A percentile compares a stretch with the other conserved stretches of the same genome.
These are phyloP conservation scores for Natator depressus DNA, from an alignment of 2,113 vertebrate species.

Conservation along the genomic window DNA sequence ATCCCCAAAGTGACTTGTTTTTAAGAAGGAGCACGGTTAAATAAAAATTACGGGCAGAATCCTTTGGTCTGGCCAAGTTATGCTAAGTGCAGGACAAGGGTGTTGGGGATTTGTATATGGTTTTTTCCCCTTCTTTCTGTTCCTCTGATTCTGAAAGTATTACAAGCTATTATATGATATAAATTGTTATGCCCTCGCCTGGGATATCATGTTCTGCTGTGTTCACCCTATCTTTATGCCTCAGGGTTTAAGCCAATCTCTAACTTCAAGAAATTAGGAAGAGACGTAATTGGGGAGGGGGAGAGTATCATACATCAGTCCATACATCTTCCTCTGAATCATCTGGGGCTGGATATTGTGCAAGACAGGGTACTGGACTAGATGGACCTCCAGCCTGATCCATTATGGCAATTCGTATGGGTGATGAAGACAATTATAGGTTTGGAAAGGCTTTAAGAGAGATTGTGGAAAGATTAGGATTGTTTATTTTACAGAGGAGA, in stretches of 20 bases:
- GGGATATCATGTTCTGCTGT: background rate
- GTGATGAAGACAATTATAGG: background rate
- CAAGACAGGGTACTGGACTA: background rate
- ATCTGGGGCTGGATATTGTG: background rate
- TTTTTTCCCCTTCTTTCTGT: background rate
- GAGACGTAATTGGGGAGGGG: background rate
- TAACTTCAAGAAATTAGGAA: background rate
- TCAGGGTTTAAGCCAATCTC: background rate
- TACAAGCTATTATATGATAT: accelerated
- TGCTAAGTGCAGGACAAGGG: background rate
- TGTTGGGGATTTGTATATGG: background rate
- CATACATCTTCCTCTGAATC: background rate
- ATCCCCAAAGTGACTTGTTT: background rate
- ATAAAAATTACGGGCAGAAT: background rate
- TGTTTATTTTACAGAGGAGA: background rate
- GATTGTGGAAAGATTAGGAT: background rate
- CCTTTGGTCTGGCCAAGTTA: accelerated
- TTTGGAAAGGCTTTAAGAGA: background rate
- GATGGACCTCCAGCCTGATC: background rate
- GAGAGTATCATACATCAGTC: background rate
- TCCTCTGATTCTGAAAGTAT: background rate
- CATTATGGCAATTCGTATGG: background rate
- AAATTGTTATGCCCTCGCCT: background rate
- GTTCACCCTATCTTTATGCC: background rate
- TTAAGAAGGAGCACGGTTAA: accelerated